Base-by-base conservation (phyloP, 2,888 invertebrate genomes). In the Pasiphila rectangulata region DNA sequence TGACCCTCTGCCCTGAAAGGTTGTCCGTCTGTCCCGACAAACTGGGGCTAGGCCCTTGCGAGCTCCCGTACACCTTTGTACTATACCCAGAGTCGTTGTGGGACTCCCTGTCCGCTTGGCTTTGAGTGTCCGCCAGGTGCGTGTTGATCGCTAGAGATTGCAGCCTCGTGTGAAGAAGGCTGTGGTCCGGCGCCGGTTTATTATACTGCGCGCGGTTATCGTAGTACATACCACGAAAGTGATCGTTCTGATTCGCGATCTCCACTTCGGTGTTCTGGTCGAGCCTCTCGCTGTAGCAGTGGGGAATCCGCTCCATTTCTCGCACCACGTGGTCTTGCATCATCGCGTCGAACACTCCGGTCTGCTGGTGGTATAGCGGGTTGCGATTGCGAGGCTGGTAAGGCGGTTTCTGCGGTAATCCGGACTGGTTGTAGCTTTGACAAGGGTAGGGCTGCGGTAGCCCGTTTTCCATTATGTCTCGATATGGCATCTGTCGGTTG, bases 31-130 rank as follows among this genome's bases (percentile, higher is more conserved):
- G 86, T 5, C 92, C 92, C 21, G 93, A 93, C 35, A 94, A 84
- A 70, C 93, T 93, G 1, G 94, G 94, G n/a, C 94, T 94, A 17
- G 94, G 93, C 0, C 94, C 94, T 66, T 94, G 93, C 4, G 94
- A 93, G 57, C 94, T 94, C 0, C 94, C 94, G 57, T 94, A 94
- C 59, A 94, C 93, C 67, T 94, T 93, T 24, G 95, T 95, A 63
- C 95, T 95, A 74, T 96, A 96, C 0, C 96, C 96, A 0, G 95
- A 95, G 78, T 96, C 96, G 57, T 95, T 95, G 70, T 94, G 95
- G 0, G 92, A 92, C 63, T 93, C 93, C 40, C 92, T 77, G 59
- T 92, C 92, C 0, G 89, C 69, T 59, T 90, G 90, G 57, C 87
- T 86, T 46, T 89, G 89, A 0, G 79, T 80, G 48, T 89, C 89